A percentile compares a stretch with the other conserved stretches of the same genome.
phyloP scores from a whole-genome alignment of 1,140 invertebrate species.

The Lamellibrachia luymesi region DNA sequence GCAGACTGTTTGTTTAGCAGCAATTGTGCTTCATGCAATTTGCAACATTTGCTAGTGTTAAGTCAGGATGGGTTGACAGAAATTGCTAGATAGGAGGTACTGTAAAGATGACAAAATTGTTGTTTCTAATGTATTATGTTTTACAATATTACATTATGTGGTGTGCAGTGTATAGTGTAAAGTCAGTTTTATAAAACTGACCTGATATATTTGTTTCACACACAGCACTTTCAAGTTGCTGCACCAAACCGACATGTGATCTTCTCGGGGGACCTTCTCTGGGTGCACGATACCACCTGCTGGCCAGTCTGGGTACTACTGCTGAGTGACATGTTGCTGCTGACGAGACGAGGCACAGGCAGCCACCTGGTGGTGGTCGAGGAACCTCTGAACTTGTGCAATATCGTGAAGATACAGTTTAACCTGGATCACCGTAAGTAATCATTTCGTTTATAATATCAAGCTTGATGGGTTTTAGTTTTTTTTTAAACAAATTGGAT shows the following conservation, averaged over 20 bases:
- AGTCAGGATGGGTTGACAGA: no score
- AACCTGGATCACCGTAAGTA: background rate
- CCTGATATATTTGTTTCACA: background rate
- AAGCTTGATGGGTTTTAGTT: background rate
- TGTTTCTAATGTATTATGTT: no score
- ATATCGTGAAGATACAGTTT: background rate
- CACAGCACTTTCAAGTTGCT: background rate
- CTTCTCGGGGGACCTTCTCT: background rate
- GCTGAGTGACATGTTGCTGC: background rate
- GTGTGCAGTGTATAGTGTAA: background rate
- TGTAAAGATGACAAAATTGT: no score
- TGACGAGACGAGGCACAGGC: background rate
- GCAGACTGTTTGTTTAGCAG: no score
- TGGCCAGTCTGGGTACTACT: background rate
- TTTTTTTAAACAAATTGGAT: background rate
- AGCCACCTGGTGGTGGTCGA: background rate
- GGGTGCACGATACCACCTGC: background rate
- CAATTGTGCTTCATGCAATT: no score
- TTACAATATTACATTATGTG: background rate
- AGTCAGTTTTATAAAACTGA: background rate
- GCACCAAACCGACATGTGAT: background rate
- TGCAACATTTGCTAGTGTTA: no score
- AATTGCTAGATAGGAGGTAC: no score
- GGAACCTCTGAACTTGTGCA: background rate
- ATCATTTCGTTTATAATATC: background rate